Evolutionary conservation across 1,140 invertebrate species (phyloP).

Genomic region (Coenobita brevimanus): DNA sequence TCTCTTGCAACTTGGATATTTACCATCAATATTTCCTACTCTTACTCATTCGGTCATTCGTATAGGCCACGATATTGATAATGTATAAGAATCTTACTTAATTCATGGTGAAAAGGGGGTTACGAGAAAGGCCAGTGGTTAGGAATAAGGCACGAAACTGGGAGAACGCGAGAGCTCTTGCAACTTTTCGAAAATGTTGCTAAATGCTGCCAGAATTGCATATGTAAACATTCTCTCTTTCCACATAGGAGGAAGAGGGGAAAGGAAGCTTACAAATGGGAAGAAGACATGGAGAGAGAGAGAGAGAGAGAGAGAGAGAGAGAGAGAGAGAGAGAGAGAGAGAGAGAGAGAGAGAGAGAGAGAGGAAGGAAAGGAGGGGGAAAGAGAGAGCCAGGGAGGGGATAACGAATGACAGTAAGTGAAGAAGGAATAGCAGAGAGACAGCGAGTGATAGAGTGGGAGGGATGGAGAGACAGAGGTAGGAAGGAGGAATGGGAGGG

Average conservation of each 20-base stretch:
- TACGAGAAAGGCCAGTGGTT: no score
- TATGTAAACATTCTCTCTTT: neutral
- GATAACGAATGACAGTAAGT: neutral
- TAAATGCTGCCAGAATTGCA: no score
- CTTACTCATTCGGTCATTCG: no score
- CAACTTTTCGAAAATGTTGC: no score
- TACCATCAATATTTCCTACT: no score
- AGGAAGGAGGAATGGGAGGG: neutral
- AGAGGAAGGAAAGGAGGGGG: neutral
- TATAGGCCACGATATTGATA: no score
- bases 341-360: neutral
- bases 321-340: slow-evolving; percentile 21
- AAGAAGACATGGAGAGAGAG: neutral
- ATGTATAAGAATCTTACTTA: no score
- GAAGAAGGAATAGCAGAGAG: neutral
- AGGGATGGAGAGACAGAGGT: neutral
- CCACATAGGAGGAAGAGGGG: neutral
- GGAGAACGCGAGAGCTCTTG: no score
- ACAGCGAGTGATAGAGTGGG: neutral
- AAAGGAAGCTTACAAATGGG: neutral
- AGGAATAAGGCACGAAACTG: no score
- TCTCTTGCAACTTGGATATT: no score
- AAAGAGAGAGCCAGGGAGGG: neutral
- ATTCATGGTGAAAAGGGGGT: no score
- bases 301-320: slow-evolving; percentile 1